Conservation (phyloP, 2,888 invertebrate species). For the Helleia helle region DNA sequence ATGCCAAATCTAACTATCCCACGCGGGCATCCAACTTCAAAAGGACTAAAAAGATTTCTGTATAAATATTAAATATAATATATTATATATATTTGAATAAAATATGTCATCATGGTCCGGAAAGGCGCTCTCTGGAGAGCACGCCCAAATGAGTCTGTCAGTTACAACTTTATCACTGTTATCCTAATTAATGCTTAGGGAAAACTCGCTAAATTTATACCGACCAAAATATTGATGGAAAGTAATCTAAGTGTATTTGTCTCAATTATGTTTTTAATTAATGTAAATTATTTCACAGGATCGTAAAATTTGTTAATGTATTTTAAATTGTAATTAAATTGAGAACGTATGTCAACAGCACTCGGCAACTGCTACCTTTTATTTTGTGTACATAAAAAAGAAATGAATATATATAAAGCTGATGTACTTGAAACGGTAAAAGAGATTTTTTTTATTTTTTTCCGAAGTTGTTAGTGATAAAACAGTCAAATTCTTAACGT, state of each 20-base stretch:
- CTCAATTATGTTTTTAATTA: neutral
- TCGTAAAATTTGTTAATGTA: no score
- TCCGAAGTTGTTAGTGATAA: neutral
- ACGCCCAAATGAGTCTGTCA: constrained; percentile 36
- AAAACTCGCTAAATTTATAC: constrained; percentile 35
- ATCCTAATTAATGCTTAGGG: constrained; percentile 58
- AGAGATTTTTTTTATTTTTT: neutral
- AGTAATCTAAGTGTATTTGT: constrained; percentile 2
- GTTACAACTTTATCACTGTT: constrained; percentile 61
- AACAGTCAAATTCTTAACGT: constrained; percentile 11
- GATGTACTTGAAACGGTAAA: no score
- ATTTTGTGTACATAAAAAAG: no score
- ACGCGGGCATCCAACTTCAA: no score
- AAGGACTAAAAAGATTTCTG: no score
- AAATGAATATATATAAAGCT: no score
- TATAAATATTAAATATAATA: no score
- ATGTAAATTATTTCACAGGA: neutral
- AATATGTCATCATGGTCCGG: constrained; percentile 28
- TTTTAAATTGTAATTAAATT: no score
- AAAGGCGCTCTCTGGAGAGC: constrained; percentile 15
- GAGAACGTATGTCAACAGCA: no score
- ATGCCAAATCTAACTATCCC: no score
- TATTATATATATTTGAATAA: no score
- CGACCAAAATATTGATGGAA: constrained; percentile 4
- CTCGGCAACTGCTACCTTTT: no score